Evolutionary conservation across 2,888 invertebrate genomes (phyloP), one percentile per base, ranked within the genome.

Genomic region (Holacanthella duospinosa): DNA sequence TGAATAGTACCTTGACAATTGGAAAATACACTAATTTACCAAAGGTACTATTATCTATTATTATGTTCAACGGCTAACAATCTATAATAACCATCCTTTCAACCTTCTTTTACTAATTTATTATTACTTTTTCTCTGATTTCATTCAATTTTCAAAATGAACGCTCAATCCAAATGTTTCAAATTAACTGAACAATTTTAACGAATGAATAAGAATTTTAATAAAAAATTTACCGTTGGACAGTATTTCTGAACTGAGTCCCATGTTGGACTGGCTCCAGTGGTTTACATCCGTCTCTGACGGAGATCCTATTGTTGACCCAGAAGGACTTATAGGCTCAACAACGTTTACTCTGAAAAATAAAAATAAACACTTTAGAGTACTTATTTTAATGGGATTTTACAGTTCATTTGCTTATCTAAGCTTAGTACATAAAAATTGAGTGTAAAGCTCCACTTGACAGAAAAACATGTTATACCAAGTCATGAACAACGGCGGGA

Each of bases 241-340:
- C 26, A 70, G 67, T 25, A 72, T 64, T 28, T 72, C 71, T 9
- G 71, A 70, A 44, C 69, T 69, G 43, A 72, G 68, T 44, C 70
- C 71, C 71, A 72, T 72, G 55, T 55, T 66, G 44, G 54, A 62
- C 29, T 63, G 64, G 27, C 48, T 66, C 68, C 69, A 67, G 44
- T 68, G 65, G 56, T 68, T 64, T 61, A 61, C 64, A 62, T 67
- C 66, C 55, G 63, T 43, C 55, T 64, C 59, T 59, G 43, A 57
- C n/a, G 68, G 67, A 55, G 70, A 70, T 24, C 66, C 65, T 29
- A 48, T 21, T 48, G 65, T 58, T 44, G 71, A 69, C 36, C 67
- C 68, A 21, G 65, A 62, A 44, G 71, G 71, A 66, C 71, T 71
- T 48, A 48, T 21, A 21, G 48, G 48, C 56, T 64, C 60, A 24